Conservation (phyloP, 1,140 invertebrate genomes). For the Macrotrachela quadricornifera region DNA sequence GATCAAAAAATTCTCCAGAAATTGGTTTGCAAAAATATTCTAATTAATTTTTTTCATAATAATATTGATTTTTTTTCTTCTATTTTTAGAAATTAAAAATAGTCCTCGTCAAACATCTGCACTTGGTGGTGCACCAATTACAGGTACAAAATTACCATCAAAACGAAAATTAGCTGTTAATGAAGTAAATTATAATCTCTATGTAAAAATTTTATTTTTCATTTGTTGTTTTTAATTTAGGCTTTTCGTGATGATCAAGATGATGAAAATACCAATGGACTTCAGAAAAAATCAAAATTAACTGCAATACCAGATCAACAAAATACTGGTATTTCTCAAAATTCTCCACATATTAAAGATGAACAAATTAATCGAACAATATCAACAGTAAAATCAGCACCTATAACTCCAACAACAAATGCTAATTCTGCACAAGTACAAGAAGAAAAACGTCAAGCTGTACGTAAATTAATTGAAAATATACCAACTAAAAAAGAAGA, state of each 20-base stretch:
- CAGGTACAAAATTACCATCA: too few relatives aligned
- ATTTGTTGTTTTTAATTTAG: neutral
- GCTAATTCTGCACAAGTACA: constrained; percentile 37
- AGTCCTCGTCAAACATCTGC: too few relatives aligned
- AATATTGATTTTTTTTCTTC: too few relatives aligned
- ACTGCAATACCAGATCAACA: constrained; percentile 5
- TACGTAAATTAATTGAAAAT: constrained; percentile 87
- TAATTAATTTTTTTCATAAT: too few relatives aligned
- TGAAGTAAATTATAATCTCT: constrained; percentile 1
- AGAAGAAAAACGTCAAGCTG: constrained; percentile 82
- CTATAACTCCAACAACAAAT: constrained; percentile 37
- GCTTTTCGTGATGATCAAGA: constrained; percentile 43
- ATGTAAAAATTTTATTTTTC: too few relatives aligned
- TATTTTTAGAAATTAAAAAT: too few relatives aligned
- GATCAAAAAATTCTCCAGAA: too few relatives aligned
- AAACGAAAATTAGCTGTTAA: constrained; percentile 36
- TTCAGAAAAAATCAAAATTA: constrained; percentile 12
- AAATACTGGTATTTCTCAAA: neutral
- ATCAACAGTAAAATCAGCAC: constrained; percentile 12
- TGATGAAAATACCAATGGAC: constrained; percentile 35
- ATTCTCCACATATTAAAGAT: neutral
- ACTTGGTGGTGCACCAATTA: too few relatives aligned
- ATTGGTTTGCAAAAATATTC: too few relatives aligned
- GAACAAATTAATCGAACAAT: constrained; percentile 16
- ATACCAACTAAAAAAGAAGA: constrained; percentile 91